Evolutionary conservation across 2,888 invertebrate genomes (phyloP), one percentile per base, ranked within the genome.

Genomic region (Dexiosoma caninum): DNA sequence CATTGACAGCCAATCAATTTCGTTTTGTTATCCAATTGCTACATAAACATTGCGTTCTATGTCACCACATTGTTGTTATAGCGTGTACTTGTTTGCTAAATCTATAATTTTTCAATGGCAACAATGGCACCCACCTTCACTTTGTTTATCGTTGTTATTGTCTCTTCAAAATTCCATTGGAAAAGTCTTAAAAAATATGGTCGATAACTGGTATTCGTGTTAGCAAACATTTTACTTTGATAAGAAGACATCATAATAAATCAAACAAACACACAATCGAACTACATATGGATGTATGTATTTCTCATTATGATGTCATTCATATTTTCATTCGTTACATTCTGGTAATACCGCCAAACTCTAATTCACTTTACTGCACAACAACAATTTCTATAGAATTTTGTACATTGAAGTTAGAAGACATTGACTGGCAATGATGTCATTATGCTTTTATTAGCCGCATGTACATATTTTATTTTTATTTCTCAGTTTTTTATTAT

Each of bases 371-470:
- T 19, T 46, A 27, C 7, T 16, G n/a, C n/a, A 19, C 37, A 74
- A 16, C 27, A 62, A 62, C 27, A 57, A 40, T 19, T n/a, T n/a
- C 30, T 14, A 51, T 14, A 62, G n/a, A 21, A 40, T 71, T 71
- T 51, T 51, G 9, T n/a, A 30, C 35, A 40, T 1, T 51, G 0
- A n/a, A 64, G 14, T 35, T 49, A 55, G n/a, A 62, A 44, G 57
- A 69, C 72, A 70, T 67, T 70, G 21, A 51, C 35, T 32, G 60
- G 16, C 60, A 78, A 76, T 82, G 81, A 81, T 83, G 81, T 83
- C 81, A 81, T 81, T 75, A 66, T 16, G 44, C 55, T 64, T 83
- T 64, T 76, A 35, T 76, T 71, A 44, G 19, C 55, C 55, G 4
- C 23, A 5, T 35, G 23, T 57, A n/a, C n/a, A n/a, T n/a, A n/a